Evolutionary conservation across 2,888 invertebrate genomes (phyloP).

Genomic region (Campaea margaritaria): DNA sequence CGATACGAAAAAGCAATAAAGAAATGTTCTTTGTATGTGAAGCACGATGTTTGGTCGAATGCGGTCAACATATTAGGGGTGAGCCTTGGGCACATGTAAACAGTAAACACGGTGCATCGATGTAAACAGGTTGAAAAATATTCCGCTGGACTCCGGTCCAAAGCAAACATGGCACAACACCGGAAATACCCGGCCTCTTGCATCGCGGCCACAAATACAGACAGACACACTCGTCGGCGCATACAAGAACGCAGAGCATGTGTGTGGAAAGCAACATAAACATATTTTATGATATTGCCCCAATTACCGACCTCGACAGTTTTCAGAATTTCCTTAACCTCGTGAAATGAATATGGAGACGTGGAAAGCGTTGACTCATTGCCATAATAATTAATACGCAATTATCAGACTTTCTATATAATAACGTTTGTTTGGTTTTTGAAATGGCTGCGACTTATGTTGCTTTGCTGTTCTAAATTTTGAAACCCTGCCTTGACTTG

Average conservation of each 20-base stretch:
- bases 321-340: not conserved
- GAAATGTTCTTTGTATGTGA: conserved; percentile 32
- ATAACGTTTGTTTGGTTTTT: no score
- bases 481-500: no score
- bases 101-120: conserved; percentile 72
- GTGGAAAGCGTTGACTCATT: not conserved
- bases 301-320: conserved; percentile 4
- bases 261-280: not conserved
- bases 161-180: conserved; percentile 60
- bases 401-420: no score
- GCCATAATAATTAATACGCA: not conserved
- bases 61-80: conserved; percentile 36
- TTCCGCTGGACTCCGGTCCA: conserved; percentile 72
- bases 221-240: conserved; percentile 22
- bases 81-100: conserved; percentile 46
- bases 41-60: conserved; percentile 25
- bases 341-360: not conserved
- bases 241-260: conserved; percentile 29
- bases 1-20: conserved; percentile 13
- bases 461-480: no score
- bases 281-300: not conserved
- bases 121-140: conserved; percentile 68
- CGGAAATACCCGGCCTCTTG: conserved; percentile 67
- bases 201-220: conserved; percentile 52
- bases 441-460: no score